These are phyloP conservation scores for Bradypodion ventrale DNA, from an alignment of 2,797 vertebrate genomes.

Conservation along the genomic window DNA sequence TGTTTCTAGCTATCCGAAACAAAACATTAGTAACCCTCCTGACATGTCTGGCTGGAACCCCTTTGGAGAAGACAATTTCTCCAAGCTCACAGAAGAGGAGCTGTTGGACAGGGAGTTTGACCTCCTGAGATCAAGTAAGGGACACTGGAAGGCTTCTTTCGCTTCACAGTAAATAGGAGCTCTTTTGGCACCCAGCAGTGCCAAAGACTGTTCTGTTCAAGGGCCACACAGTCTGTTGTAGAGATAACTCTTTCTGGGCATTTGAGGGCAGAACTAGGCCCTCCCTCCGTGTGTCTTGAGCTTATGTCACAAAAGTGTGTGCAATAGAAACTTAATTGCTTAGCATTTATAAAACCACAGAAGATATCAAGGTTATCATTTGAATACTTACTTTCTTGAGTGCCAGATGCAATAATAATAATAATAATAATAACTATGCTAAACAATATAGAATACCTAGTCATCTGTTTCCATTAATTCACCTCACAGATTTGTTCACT, in stretches of 20 bases:
- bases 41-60: slow-evolving; percentile 99
- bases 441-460: slow-evolving; percentile 52
- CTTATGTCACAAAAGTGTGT: slow-evolving; percentile 38
- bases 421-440: slow-evolving; percentile 52
- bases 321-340: slow-evolving; percentile 52
- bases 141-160: slow-evolving; percentile 84
- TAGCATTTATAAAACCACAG: slow-evolving; percentile 50
- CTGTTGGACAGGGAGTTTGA: slow-evolving; percentile 97
- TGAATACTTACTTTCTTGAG: slow-evolving; percentile 50
- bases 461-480: slow-evolving; percentile 64
- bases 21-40: slow-evolving; percentile 85
- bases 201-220: slow-evolving; percentile 57
- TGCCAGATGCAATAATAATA: slow-evolving; percentile 42
- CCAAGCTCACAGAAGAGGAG: slow-evolving; percentile 94
- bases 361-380: slow-evolving; percentile 44
- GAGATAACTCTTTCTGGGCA: slow-evolving; percentile 73
- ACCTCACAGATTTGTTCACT: slow-evolving; percentile 61
- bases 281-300: slow-evolving; percentile 43
- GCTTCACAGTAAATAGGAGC: slow-evolving; percentile 77
- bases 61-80: slow-evolving; percentile 98
- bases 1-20: slow-evolving; percentile 75
- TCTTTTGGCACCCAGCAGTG: slow-evolving; percentile 62
- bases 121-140: slow-evolving; percentile 98
- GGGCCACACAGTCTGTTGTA: slow-evolving; percentile 53
- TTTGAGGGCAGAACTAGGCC: slow-evolving; percentile 75